Base-by-base conservation (phyloP, 2,888 invertebrate genomes). In the Antitype chi region DNA sequence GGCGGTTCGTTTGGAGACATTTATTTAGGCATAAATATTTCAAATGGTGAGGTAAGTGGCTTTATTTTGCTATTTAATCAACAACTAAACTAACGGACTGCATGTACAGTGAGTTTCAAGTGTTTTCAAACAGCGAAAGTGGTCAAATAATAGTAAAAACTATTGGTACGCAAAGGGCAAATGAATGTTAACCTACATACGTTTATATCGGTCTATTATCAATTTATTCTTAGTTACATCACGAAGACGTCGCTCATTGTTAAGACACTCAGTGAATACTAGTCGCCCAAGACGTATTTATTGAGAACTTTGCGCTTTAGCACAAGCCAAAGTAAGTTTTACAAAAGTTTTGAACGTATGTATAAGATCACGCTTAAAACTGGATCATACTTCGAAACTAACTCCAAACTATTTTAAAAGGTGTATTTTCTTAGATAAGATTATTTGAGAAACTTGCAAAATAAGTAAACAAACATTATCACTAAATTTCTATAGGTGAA, bases 1-100 rank as follows among this genome's bases (percentile, higher is more conserved):
- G 99, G 99, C 96, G 99, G 99, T 89, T 99, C 99, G 67, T 99
- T 99, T 96, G 99, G 99, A 93, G 99, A 99, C 97, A 99, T 99
- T 95, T 99, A 99, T 97, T 97, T 99, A 94, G 99, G 98, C 90
- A 98, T 98, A 97, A 98, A 98, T 97, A 97, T 98, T 94, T 97
- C 98, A 94, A 98, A 98, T 97, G 98, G 98, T 94, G 98, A 98
- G 97, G 98, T 98, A 96, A 97, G 96, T 94, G 73, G 38, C 38
- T 78, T 62, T 81, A 28, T 79, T 82, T 79, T 62, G 32, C 52
- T 70, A 64, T 47, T 60, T 66, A 79, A 74, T 72, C 43, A 71
- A 67, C 15, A 73, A 38, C 23, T 74, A 32, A 49, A 66, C 64
- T 79, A 72, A 55, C 47, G 2, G 15, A 28, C 17, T 63, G 20